These are phyloP conservation scores for Myathropa florea DNA, from an alignment of 2,888 invertebrate species.

Conservation along the genomic window DNA sequence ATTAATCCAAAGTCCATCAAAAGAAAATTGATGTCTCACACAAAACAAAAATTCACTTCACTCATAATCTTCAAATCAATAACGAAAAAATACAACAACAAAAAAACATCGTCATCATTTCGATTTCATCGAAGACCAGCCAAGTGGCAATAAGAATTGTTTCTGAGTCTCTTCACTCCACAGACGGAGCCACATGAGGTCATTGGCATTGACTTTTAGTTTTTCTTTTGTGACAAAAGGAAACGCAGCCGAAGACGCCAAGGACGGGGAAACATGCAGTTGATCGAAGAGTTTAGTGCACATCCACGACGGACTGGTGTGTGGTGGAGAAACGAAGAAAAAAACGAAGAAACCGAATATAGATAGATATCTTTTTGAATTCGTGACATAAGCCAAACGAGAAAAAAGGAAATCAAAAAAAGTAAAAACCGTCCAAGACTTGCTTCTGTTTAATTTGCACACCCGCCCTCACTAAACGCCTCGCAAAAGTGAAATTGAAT, in stretches of 20 bases:
- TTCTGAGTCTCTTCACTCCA: constrained; percentile 17
- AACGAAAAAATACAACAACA: neutral
- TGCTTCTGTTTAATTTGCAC: neutral
- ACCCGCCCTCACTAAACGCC: neutral
- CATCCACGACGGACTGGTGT: neutral
- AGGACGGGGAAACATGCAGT: neutral
- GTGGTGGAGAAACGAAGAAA: neutral
- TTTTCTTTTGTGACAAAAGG: constrained; percentile 8
- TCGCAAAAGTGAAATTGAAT: constrained; percentile 14
- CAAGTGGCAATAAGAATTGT: constrained; percentile 33
- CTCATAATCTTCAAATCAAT: constrained; percentile 19
- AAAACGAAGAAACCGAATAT: neutral
- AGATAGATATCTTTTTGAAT: neutral
- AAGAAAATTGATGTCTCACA: neutral
- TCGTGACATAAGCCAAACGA: neutral
- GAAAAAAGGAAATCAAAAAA: neutral
- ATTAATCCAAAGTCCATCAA: neutral
- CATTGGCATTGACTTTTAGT: constrained; percentile 20
- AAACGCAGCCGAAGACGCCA: neutral
- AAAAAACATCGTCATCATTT: constrained; percentile 5
- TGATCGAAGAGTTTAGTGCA: constrained; percentile 9
- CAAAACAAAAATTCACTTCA: constrained; percentile 3
- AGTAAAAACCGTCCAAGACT: neutral
- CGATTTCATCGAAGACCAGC: neutral
- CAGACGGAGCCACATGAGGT: constrained; percentile 3